Conservation (phyloP, 2,797 vertebrate species). For the Rhadinocentrus ornatus region DNA sequence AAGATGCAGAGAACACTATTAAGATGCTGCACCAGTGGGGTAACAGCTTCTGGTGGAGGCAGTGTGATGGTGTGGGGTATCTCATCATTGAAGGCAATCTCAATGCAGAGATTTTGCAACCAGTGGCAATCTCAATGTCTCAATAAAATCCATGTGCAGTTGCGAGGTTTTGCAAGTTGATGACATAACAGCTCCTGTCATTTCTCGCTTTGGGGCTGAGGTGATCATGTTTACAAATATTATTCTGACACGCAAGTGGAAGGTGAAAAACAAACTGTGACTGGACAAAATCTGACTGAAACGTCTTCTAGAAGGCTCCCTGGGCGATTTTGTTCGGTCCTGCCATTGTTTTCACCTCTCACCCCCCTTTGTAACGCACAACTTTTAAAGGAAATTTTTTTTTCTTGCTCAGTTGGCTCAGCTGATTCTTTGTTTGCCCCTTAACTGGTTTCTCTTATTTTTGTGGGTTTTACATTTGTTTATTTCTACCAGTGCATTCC, state of each 20-base stretch:
- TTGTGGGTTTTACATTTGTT: conserved; percentile 23
- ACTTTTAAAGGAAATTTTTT: conserved; percentile 20
- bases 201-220: conserved; percentile 18
- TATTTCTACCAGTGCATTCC: conserved; percentile 11
- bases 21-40: too few relatives aligned
- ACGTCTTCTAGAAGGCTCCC: conserved; percentile 11
- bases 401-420: conserved; percentile 19
- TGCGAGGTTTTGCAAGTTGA: conserved; percentile 16
- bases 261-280: background rate
- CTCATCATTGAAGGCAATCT: too few relatives aligned
- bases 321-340: background rate
- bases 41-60: too few relatives aligned
- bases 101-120: too few relatives aligned
- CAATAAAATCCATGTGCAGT: conserved; percentile 1
- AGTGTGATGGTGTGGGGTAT: too few relatives aligned
- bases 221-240: conserved; percentile 42
- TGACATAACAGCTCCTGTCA: conserved; percentile 1
- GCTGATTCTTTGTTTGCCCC: conserved; percentile 31
- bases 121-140: background rate
- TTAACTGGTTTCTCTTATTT: conserved; percentile 58
- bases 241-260: conserved; percentile 39
- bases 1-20: too few relatives aligned
- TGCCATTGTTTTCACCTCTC: conserved; percentile 36
- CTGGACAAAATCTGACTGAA: conserved; percentile 7
- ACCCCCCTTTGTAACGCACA: conserved; percentile 43